A percentile compares a stretch with the other conserved stretches of the same genome.
Evolutionary conservation across 2,888 invertebrate genomes (phyloP).

Genomic region (Pharmacophagus antenor): DNA sequence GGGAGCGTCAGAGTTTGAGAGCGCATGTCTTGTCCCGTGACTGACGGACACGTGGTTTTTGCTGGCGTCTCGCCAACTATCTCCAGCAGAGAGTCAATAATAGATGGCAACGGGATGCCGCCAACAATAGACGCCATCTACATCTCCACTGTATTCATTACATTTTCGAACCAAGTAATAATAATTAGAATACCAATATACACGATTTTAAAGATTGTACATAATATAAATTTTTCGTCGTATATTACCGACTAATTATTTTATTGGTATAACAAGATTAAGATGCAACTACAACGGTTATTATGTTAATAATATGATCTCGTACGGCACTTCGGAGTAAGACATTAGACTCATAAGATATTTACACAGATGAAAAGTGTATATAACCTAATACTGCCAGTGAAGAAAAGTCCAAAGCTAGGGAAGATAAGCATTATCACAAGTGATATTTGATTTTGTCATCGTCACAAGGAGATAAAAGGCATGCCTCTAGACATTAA

Average conservation of each 20-base stretch:
- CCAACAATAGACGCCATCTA: slow-evolving; percentile 76
- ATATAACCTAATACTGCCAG: neutral
- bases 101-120: slow-evolving; percentile 78
- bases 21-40: slow-evolving; percentile 70
- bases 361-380: neutral
- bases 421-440: slow-evolving; percentile 58
- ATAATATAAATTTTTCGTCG: too few species aligned
- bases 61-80: slow-evolving; percentile 76
- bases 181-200: too few species aligned
- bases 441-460: slow-evolving; percentile 65
- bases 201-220: too few species aligned
- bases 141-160: slow-evolving; percentile 9
- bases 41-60: slow-evolving; percentile 72
- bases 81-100: slow-evolving; percentile 81
- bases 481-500: slow-evolving; percentile 59
- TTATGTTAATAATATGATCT: slow-evolving; percentile 9
- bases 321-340: too few species aligned
- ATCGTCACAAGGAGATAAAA: slow-evolving; percentile 67
- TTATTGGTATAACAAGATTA: too few species aligned
- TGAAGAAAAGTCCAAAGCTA: slow-evolving; percentile 35
- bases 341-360: neutral
- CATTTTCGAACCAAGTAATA: slow-evolving; percentile 10
- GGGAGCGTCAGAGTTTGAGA: slow-evolving; percentile 47
- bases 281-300: slow-evolving; percentile 14
- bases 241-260: too few species aligned